Percentiles rank a stretch among this genome's conserved stretches.
Conservation (phyloP, 2,113 vertebrate species). For the Burhinus oedicnemus region DNA sequence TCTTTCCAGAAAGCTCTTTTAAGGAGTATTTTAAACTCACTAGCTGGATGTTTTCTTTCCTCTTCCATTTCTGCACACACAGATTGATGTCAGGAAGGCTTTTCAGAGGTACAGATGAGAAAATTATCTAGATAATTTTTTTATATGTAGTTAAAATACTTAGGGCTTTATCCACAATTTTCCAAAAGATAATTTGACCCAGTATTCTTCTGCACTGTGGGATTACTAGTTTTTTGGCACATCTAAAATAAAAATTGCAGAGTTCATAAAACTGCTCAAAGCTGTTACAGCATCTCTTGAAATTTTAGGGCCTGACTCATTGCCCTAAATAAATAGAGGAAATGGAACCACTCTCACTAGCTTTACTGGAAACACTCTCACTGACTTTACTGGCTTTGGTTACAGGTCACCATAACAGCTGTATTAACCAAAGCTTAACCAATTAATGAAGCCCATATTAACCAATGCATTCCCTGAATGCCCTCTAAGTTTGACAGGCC, state of each 20-base stretch:
- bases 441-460: neutral
- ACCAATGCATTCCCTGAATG: neutral
- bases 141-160: neutral
- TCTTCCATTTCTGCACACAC: neutral
- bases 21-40: neutral
- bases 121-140: neutral
- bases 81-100: neutral
- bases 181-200: neutral
- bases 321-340: constrained; percentile 21
- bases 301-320: neutral
- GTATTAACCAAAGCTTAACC: neutral
- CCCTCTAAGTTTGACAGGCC: neutral
- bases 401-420: neutral
- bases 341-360: neutral
- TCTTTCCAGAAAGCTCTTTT: neutral
- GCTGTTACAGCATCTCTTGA: neutral
- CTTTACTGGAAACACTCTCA: neutral
- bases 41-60: neutral
- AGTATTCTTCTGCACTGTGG: neutral
- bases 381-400: neutral
- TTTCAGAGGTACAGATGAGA: neutral
- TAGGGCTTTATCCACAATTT: neutral
- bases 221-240: neutral
- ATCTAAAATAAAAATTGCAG: neutral
- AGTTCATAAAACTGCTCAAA: neutral